A percentile compares a stretch with the other conserved stretches of the same genome.
phyloP scores from a whole-genome alignment of 92 coral and sea anemone species.

The Diadumene lineata region DNA sequence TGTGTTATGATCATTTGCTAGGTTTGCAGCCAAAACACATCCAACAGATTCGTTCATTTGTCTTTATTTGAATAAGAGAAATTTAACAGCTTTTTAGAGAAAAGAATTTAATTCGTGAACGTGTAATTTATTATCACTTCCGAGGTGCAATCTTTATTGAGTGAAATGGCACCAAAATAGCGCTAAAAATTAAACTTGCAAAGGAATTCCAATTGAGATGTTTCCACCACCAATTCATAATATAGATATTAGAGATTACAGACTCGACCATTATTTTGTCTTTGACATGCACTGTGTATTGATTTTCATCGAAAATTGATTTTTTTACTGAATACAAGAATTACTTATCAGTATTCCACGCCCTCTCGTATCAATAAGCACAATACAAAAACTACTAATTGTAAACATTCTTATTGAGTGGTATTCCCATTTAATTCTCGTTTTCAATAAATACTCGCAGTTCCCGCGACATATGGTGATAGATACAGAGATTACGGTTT shows the following conservation, averaged over 20 bases:
- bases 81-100: conserved; percentile 10
- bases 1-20: conserved; percentile 11
- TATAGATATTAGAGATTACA: not conserved
- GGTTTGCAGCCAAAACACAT: conserved; percentile 8
- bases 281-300: not conserved
- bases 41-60: conserved; percentile 8
- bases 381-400: not conserved
- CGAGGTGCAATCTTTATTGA: not conserved
- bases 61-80: conserved; percentile 2
- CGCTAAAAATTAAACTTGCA: no score
- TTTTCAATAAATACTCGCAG: not conserved
- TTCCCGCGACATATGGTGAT: not conserved
- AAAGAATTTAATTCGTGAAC: not conserved
- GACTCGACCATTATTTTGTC: not conserved
- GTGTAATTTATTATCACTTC: not conserved
- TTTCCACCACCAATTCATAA: not conserved
- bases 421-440: conserved; percentile 7
- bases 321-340: not conserved
- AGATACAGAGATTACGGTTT: not conserved
- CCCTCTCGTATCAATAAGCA: not conserved
- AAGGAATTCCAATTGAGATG: not conserved
- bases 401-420: conserved; percentile 5
- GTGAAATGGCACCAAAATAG: not conserved
- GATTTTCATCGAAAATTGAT: not conserved
- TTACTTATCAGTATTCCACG: not conserved